Percentiles rank a stretch among this genome's conserved stretches.
These are phyloP conservation scores for Castor canadensis DNA, from an alignment of 2,113 vertebrate species.

Conservation along the genomic window DNA sequence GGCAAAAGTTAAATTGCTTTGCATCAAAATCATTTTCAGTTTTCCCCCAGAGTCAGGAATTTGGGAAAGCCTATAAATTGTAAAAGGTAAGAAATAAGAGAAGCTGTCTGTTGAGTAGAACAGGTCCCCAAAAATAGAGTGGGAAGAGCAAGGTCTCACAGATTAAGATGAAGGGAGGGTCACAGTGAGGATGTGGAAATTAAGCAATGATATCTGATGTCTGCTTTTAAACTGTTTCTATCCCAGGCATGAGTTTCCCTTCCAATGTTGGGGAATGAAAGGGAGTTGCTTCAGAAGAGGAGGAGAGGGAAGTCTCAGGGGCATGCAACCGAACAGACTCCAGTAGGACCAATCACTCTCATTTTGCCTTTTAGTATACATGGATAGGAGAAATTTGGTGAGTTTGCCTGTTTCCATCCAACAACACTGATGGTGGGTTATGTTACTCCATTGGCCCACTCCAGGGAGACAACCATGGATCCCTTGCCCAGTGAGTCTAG, in stretches of 20 bases:
- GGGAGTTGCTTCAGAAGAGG: not conserved
- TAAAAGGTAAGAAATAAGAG: not conserved
- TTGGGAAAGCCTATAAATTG: not conserved
- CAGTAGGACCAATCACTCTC: not conserved
- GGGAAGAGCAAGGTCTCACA: not conserved
- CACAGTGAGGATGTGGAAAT: not conserved
- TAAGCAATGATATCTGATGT: too few relatives aligned
- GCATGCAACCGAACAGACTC: not conserved
- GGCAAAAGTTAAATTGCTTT: not conserved
- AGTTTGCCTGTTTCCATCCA: not conserved
- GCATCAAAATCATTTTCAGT: not conserved
- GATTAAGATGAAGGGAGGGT: not conserved
- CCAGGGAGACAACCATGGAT: not conserved
- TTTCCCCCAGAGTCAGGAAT: not conserved
- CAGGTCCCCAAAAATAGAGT: not conserved
- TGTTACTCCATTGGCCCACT: too few relatives aligned
- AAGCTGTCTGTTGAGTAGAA: not conserved
- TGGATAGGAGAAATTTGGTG: rapidly evolving
- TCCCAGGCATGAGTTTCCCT: not conserved
- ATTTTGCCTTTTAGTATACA: not conserved
- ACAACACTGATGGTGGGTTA: rapidly evolving
- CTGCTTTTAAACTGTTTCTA: not conserved
- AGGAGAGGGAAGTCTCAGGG: not conserved
- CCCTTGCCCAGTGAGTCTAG: not conserved
- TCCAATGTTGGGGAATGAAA: not conserved